A percentile compares a stretch with the other conserved stretches of the same genome.
phyloP scores from a whole-genome alignment of 2,888 invertebrate species.

The Tiphia femorata region DNA sequence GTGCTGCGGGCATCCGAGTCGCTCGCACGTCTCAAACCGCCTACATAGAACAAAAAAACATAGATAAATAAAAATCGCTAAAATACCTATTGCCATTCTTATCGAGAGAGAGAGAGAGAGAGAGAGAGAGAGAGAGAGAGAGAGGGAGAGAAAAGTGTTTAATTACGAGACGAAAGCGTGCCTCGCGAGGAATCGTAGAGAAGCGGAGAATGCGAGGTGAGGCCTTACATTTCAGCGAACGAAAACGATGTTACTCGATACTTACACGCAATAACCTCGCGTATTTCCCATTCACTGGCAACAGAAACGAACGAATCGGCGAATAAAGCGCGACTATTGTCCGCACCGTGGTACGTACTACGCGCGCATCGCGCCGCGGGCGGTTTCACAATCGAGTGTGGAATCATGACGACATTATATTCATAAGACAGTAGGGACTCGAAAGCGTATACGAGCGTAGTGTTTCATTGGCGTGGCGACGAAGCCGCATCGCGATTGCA shows the following conservation, averaged over 20 bases:
- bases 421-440: conserved; percentile 23
- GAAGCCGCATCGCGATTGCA: too few relatives aligned
- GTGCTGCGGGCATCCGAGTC: neutral
- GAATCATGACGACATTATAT: conserved; percentile 56
- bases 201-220: neutral
- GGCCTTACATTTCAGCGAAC: too few relatives aligned
- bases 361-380: conserved; percentile 44
- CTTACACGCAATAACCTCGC: too few relatives aligned
- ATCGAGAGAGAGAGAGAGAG: too few relatives aligned
- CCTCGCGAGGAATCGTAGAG: neutral
- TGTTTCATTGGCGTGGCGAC: too few relatives aligned
- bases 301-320: too few relatives aligned
- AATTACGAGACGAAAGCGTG: neutral
- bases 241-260: too few relatives aligned
- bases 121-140: neutral
- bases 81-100: too few relatives aligned
- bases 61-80: too few relatives aligned
- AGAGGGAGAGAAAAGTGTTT: neutral
- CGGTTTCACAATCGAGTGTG: conserved; percentile 55
- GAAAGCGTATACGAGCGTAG: conserved; percentile 12
- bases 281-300: too few relatives aligned
- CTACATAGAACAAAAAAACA: too few relatives aligned
- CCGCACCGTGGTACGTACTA: too few relatives aligned
- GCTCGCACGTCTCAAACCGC: neutral
- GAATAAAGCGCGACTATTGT: conserved; percentile 51